These are phyloP conservation scores for Hypercompe scribonia DNA, from an alignment of 2,888 invertebrate genomes.

Conservation along the genomic window DNA sequence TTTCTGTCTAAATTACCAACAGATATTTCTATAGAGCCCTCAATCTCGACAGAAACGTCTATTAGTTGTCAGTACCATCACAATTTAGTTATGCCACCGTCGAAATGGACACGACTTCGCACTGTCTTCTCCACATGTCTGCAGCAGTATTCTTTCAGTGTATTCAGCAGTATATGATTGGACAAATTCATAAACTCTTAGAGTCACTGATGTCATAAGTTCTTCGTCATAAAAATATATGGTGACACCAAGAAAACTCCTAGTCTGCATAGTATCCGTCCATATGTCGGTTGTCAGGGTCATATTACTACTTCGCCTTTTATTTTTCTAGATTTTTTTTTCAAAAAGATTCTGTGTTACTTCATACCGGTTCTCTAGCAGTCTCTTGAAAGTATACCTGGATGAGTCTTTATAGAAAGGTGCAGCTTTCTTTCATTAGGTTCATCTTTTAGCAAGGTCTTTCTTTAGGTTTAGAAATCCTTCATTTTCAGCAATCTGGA, in stretches of 20 bases:
- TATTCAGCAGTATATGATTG: too few species aligned
- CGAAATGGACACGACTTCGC: background rate
- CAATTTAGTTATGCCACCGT: background rate
- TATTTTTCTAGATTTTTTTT: constrained; percentile 12
- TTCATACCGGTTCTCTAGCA: constrained; percentile 5
- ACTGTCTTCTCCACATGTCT: background rate
- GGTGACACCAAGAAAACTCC: too few species aligned
- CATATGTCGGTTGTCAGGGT: too few species aligned
- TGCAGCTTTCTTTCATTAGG: too few species aligned
- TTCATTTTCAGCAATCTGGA: constrained; percentile 14
- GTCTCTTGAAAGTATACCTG: constrained; percentile 2
- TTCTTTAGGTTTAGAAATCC: constrained; percentile 9
- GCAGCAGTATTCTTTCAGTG: too few species aligned
- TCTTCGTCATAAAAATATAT: too few species aligned
- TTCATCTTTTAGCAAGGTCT: too few species aligned
- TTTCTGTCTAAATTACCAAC: background rate
- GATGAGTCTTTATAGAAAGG: constrained; percentile 8
- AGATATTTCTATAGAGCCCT: background rate
- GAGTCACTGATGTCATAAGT: too few species aligned
- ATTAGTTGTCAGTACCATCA: background rate
- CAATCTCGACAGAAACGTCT: background rate
- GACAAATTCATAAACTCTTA: too few species aligned
- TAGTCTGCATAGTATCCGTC: too few species aligned
- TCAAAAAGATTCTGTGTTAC: constrained; percentile 1
- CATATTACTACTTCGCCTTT: background rate